Conservation (phyloP, 1,140 invertebrate genomes). For the Himalopsyche phryganea region DNA sequence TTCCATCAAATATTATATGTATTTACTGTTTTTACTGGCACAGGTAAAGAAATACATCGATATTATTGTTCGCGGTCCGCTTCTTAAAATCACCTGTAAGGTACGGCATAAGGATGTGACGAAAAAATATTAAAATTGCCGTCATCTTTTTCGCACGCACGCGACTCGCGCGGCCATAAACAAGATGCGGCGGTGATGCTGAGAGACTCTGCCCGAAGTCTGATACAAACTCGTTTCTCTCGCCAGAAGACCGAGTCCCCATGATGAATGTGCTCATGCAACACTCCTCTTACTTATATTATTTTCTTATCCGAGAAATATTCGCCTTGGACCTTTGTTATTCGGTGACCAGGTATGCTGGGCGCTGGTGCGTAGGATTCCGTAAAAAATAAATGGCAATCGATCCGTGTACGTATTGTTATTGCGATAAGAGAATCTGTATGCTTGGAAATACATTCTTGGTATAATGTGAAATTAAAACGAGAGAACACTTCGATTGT, state of each 20-base stretch:
- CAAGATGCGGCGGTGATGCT: not conserved
- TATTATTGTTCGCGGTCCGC: too few relatives aligned
- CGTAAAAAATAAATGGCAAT: constrained; percentile 9
- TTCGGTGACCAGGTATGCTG: constrained; percentile 20
- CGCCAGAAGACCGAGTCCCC: constrained; percentile 27
- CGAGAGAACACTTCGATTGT: too few relatives aligned
- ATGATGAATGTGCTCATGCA: constrained; percentile 35
- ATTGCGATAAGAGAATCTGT: too few relatives aligned
- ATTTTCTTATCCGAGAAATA: constrained; percentile 32
- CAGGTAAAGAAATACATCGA: too few relatives aligned
- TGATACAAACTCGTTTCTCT: constrained; percentile 33
- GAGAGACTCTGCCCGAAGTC: constrained; percentile 22
- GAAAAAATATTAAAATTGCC: not conserved
- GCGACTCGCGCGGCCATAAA: too few relatives aligned
- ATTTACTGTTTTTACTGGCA: too few relatives aligned
- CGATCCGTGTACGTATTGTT: too few relatives aligned
- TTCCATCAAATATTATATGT: too few relatives aligned
- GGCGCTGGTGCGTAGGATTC: constrained; percentile 25
- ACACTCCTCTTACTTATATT: constrained; percentile 12
- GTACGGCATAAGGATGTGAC: not conserved
- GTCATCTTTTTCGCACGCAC: constrained; percentile 21
- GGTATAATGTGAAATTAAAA: too few relatives aligned
- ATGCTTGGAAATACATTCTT: too few relatives aligned
- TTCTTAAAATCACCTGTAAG: not conserved
- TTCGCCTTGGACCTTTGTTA: constrained; percentile 32